Percentiles rank a stretch among this genome's conserved stretches.
Conservation (phyloP, 1,140 invertebrate genomes). For the Eufriesea mexicana region DNA sequence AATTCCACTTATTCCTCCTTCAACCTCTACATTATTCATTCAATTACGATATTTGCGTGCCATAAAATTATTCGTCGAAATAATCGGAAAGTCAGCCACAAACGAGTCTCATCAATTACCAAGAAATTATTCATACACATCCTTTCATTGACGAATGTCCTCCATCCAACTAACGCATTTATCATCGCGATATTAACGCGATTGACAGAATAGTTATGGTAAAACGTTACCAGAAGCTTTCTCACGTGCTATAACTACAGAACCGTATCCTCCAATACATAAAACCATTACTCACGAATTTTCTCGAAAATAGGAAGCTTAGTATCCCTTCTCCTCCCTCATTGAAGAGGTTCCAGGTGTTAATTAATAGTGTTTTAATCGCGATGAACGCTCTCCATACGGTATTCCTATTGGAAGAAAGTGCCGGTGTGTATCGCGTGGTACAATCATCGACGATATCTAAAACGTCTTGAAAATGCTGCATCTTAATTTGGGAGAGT, state of each 20-base stretch:
- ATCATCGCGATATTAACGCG: neutral
- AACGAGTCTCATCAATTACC: too few relatives aligned
- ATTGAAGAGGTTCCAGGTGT: neutral
- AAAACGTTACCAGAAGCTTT: neutral
- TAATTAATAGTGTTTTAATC: constrained; percentile 24
- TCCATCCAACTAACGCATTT: too few relatives aligned
- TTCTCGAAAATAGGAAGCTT: constrained; percentile 9
- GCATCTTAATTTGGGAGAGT: constrained; percentile 64
- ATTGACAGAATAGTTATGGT: neutral
- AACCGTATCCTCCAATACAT: too few relatives aligned
- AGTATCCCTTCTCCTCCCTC: too few relatives aligned
- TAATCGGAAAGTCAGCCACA: too few relatives aligned
- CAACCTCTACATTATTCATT: too few relatives aligned
- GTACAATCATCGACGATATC: constrained; percentile 35
- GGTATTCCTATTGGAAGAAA: constrained; percentile 44
- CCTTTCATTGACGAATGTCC: too few relatives aligned
- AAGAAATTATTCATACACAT: too few relatives aligned
- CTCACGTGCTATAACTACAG: neutral
- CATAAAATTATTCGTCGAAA: too few relatives aligned
- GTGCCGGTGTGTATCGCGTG: constrained; percentile 20
- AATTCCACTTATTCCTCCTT: too few relatives aligned
- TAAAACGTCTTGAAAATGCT: constrained; percentile 46
- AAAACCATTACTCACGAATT: neutral
- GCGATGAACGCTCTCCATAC: neutral
- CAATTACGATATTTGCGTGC: too few relatives aligned